Percentiles rank a stretch among this genome's conserved stretches.
phyloP scores from a whole-genome alignment of 2,888 invertebrate species.

The Nycteola revayana region DNA sequence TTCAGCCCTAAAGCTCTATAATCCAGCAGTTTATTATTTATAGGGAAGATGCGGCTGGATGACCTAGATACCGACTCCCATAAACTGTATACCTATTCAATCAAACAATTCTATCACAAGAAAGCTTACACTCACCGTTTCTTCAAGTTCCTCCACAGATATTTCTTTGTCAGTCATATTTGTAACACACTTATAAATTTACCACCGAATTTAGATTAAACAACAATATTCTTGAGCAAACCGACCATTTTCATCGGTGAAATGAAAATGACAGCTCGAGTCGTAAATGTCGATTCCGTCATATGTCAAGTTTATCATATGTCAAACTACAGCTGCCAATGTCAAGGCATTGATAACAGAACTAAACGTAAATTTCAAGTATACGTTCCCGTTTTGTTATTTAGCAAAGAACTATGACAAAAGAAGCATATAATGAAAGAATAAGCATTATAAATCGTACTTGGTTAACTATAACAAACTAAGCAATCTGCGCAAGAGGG shows the following conservation, averaged over 20 bases:
- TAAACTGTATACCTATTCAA: conserved; percentile 21
- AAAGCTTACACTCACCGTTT: conserved; percentile 56
- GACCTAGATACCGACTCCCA: conserved; percentile 49
- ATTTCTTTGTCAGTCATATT: conserved; percentile 69
- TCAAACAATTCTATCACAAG: conserved; percentile 11
- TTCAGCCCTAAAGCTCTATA: conserved; percentile 13
- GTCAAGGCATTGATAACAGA: too few relatives aligned
- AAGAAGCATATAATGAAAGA: too few relatives aligned
- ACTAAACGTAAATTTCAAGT: too few relatives aligned
- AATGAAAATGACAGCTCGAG: background rate
- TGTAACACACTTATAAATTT: conserved; percentile 20
- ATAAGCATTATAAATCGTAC: too few relatives aligned
- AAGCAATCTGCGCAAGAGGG: too few relatives aligned
- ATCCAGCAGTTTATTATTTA: conserved; percentile 35
- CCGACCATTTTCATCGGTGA: conserved; percentile 47
- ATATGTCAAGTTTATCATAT: too few relatives aligned
- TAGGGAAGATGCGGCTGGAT: conserved; percentile 48
- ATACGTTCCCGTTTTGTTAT: too few relatives aligned
- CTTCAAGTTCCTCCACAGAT: conserved; percentile 69
- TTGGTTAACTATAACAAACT: too few relatives aligned
- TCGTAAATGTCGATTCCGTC: too few relatives aligned
- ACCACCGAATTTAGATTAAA: conserved; percentile 2
- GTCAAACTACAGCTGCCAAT: too few relatives aligned
- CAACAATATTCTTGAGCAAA: conserved; percentile 34
- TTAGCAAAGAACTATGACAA: too few relatives aligned